A percentile compares a stretch with the other conserved stretches of the same genome.
Conservation (phyloP, 2,797 vertebrate genomes). For the Pseudomugil tenellus region DNA sequence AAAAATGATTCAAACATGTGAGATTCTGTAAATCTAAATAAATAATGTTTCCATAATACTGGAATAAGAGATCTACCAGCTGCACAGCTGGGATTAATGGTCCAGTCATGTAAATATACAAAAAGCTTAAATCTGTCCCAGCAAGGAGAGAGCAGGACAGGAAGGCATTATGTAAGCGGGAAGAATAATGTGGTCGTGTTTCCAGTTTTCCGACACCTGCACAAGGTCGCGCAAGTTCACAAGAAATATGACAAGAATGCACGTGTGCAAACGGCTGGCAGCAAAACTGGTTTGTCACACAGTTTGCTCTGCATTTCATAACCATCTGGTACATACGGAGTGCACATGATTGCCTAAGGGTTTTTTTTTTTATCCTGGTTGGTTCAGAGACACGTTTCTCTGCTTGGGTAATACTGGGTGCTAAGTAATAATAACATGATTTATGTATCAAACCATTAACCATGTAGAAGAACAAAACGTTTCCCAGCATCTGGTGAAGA, state of each 20-base stretch:
- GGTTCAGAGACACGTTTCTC: no score
- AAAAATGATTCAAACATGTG: not conserved
- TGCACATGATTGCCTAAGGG: not conserved
- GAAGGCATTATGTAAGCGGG: not conserved
- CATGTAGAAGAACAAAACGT: no score
- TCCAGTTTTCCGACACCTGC: constrained; percentile 27
- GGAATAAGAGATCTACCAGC: not conserved
- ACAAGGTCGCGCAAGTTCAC: not conserved
- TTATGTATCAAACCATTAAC: no score
- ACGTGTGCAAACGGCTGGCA: constrained; percentile 4
- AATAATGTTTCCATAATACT: not conserved
- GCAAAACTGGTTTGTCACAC: constrained; percentile 11
- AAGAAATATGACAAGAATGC: constrained; percentile 47
- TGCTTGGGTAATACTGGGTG: no score
- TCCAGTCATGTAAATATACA: not conserved
- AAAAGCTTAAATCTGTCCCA: not conserved
- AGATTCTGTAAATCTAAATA: not conserved
- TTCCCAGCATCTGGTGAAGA: not conserved
- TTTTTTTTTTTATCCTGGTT: no score
- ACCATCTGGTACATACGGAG: not conserved
- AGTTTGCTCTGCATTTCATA: constrained; percentile 1
- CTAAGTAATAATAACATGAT: no score
- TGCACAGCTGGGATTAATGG: not conserved
- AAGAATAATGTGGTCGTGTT: not conserved
- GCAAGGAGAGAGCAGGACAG: not conserved